Evolutionary conservation across 1,140 invertebrate species (phyloP), one percentile per base, ranked within the genome.

Genomic region (Aphelenchoides avenae): DNA sequence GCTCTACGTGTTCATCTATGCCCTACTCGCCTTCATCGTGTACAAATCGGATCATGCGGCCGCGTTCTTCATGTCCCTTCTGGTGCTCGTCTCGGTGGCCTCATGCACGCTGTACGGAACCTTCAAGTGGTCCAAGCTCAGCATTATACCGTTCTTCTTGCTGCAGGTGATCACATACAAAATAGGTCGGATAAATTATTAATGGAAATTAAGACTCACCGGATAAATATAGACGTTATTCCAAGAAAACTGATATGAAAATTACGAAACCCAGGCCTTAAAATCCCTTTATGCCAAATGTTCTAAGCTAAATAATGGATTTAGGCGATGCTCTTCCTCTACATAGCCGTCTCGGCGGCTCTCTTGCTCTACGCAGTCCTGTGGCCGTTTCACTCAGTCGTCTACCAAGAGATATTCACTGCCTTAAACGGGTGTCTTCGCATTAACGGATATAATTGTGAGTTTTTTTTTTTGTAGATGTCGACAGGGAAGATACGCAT

Each of bases 11-110:
- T 27, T 52, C 20, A 13, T 61, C 13, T 61, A 61, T 37, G 31
- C 30, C n/a, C 24, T 61, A 20, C 22, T 68, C 20, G 62, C 48
- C 40, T 60, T 15, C 26, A 20, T 61, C 15, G 48, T 34, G 27
- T 66, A 68, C 41, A 58, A 57, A n/a, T 55, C 63, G 29, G 49
- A 67, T 48, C 70, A 66, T 47, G 52, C 63, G 18, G 66, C 51
- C 13, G 63, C 62, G 15, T 61, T 65, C 27, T 39, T 65, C 24
- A 64, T 65, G 31, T 27, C 62, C 24, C 3, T 66, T 1, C 34
- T 66, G 15, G 60, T 66, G n/a, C 27, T 27, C 6, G 33, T 26
- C 5, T 71, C 68, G 15, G 63, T 66, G 6, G 61, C 29, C n/a
- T 29, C 39, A 3, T 69, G 59, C 20, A 64, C 66, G 29, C 20